phyloP scores from a whole-genome alignment of 2,797 vertebrate genomes.

The Ptychadena robeensis region DNA sequence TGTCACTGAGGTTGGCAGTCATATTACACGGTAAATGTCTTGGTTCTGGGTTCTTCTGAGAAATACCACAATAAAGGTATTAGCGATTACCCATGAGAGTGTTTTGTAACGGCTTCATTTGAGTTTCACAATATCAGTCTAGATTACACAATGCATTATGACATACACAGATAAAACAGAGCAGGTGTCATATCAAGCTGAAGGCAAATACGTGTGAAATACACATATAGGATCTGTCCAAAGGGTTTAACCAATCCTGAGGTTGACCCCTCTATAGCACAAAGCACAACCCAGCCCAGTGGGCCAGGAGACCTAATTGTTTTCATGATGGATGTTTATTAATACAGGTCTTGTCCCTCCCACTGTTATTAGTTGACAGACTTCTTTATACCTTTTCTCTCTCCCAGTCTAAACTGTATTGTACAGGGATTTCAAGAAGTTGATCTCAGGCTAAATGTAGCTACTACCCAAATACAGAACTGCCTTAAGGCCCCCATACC shows the following conservation, averaged over 20 bases:
- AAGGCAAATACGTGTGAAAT: neutral
- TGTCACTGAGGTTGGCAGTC: slow-evolving; percentile 1
- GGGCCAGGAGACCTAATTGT: no score
- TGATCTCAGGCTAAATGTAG: no score
- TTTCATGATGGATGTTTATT: no score
- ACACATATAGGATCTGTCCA: neutral
- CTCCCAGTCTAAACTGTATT: no score
- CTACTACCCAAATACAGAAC: no score
- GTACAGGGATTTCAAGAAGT: no score
- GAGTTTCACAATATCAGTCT: neutral
- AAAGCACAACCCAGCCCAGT: no score
- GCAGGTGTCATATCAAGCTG: neutral
- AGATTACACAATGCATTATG: neutral
- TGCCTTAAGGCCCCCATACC: no score
- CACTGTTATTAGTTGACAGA: no score
- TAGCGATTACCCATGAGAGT: slow-evolving; percentile 6
- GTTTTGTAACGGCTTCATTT: slow-evolving; percentile 21
- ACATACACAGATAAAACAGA: neutral
- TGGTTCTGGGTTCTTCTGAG: slow-evolving; percentile 23
- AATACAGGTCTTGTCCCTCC: no score
- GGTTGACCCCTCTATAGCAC: no score
- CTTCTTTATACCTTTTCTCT: no score
- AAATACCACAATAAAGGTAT: slow-evolving; percentile 49
- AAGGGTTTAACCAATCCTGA: neutral
- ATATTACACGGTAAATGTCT: slow-evolving; percentile 8